Evolutionary conservation across 2,113 vertebrate genomes (phyloP), one percentile per base, ranked within the genome.

Genomic region (Zeus faber): DNA sequence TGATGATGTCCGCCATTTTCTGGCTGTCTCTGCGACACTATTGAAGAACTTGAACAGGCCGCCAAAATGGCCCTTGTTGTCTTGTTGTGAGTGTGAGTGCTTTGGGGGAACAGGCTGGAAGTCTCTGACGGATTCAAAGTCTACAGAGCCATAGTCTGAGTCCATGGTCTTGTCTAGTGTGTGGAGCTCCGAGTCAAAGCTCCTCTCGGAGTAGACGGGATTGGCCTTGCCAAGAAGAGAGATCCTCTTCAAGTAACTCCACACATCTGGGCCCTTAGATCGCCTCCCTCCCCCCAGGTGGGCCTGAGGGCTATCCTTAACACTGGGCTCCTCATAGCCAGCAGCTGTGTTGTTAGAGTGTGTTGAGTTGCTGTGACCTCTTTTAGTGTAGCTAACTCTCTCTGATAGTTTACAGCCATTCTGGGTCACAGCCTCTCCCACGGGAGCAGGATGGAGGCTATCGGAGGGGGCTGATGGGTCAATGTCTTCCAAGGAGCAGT

Each of bases 161-260:
- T 92, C 89, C 0, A 86, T 76, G 40, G 77, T 81, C 53, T 87
- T 85, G 72, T 92, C 87, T 11, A 89, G 47, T 16, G 88, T 89
- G 71, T 83, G 88, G 65, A 89, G 86, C 75, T 76, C 87, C 5
- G 83, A 89, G 65, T 91, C 90, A 49, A 85, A 84, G 55, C 87
- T 92, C 82, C 87, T 87, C 74, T 92, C 88, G 20, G 86, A 67
- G 50, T 80, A 80, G 40, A 81, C 87, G 20, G 90, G 81, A 48
- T 84, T 75, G 65, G 88, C 86, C 72, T 84, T 91, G 67, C 85
- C 85, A 49, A 89, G 77, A 48, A 92, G 58, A 24, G 93, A 93
- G 79, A 94, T 91, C 63, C 89, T 89, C 85, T 87, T 94, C 69
- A 95, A 70, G 81, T 95, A 95, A 72, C 82, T 93, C 92, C 92